phyloP scores from a whole-genome alignment of 2,888 invertebrate species.

The Troides helena region DNA sequence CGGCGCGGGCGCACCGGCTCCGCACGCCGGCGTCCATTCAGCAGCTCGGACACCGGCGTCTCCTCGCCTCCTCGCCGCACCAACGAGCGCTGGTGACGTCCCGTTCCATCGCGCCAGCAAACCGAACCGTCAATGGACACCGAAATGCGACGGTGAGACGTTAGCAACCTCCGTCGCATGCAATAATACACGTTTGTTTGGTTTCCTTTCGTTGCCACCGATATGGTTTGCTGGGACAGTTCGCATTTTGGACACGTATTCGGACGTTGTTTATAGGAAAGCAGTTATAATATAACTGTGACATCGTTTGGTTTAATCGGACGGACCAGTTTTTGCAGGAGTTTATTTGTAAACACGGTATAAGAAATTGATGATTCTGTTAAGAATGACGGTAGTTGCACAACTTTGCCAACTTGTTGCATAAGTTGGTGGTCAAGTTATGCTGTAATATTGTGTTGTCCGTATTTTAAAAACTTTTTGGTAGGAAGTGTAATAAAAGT shows the following conservation, averaged over 20 bases:
- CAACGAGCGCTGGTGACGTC: constrained; percentile 44
- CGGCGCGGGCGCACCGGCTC: constrained; percentile 52
- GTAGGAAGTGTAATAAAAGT: no score
- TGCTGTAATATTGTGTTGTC: constrained; percentile 29
- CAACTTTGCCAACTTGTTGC: constrained; percentile 32
- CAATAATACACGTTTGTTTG: constrained; percentile 61
- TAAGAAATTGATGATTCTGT: constrained; percentile 12
- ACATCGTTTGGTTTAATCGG: constrained; percentile 40
- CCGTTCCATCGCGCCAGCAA: constrained; percentile 28
- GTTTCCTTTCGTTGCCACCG: constrained; percentile 67
- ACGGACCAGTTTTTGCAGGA: constrained; percentile 25
- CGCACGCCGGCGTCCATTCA: constrained; percentile 42
- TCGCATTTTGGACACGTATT: constrained; percentile 65
- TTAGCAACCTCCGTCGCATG: constrained; percentile 40
- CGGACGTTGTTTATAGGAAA: constrained; percentile 49
- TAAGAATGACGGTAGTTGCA: constrained; percentile 31
- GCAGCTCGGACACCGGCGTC: constrained; percentile 46
- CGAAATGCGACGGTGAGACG: constrained; percentile 33
- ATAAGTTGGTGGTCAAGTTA: constrained; percentile 33
- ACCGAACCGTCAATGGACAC: constrained; percentile 45
- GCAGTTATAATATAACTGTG: constrained; percentile 62
- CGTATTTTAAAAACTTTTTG: no score
- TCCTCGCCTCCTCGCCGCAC: constrained; percentile 36
- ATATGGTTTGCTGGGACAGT: constrained; percentile 54
- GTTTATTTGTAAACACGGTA: constrained; percentile 62